Base-by-base conservation (phyloP, 2,113 vertebrate genomes). In the Nothobranchius furzeri region DNA sequence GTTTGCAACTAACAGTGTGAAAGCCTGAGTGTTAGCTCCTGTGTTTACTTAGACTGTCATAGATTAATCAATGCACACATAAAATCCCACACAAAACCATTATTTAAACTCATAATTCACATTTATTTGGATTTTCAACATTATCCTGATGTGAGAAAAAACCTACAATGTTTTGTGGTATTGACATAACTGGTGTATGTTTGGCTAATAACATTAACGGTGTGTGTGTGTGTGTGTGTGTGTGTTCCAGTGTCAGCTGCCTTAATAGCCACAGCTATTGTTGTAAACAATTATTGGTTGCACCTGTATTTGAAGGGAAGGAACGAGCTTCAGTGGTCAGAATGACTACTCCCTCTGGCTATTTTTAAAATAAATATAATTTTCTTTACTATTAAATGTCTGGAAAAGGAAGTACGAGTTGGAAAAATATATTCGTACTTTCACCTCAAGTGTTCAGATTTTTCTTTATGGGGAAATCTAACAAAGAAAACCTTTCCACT, bases 51-150 rank as follows among this genome's bases (percentile, higher is more conserved):
- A 67, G 55, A 20, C 72, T 57, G n/a, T 76, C 79, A 77, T 54
- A 68, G 66, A 77, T 81, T 37, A 68, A 88, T 85, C 84, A 77
- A 86, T 81, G 70, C 48, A 60, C 49, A 66, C 63, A 84, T 82
- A 80, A 73, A 82, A 74, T 68, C 20, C 83, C 50, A 46, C 50
- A 45, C 47, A n/a, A 68, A 65, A 63, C 37, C 20, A 59, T 63
- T 78, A 24, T 70, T 79, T 20, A 1, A 20, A 20, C 52, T 55
- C 53, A 70, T 64, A 62, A 37, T 54, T 54, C 37, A 65, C 36
- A 60, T 57, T 60, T 12, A 54, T 35, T 36, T 10, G 10, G 9
- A 56, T 52, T 57, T 69, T 71, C 9, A 7, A 37, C 48, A 53
- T 54, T 60, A 24, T 69, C 12, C 17, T 20, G 0, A 12, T 15